Conservation (phyloP, 2,888 invertebrate species). For the Lamellibrachia satsuma region DNA sequence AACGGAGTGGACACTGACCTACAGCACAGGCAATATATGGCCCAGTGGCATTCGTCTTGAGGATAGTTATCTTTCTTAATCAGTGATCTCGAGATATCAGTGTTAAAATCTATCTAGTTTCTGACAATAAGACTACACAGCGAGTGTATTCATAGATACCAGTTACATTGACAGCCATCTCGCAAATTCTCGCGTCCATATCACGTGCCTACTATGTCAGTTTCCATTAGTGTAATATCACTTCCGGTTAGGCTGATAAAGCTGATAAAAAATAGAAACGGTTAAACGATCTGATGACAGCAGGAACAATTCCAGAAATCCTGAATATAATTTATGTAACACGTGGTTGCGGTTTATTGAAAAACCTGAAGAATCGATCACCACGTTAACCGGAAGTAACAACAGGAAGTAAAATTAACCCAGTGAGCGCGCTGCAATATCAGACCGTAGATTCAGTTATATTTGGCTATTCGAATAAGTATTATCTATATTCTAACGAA, state of each 20-base stretch:
- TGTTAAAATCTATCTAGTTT: background rate
- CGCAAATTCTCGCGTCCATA: background rate
- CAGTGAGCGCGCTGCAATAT: background rate
- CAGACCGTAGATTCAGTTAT: background rate
- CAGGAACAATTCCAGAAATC: background rate
- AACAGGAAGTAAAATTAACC: background rate
- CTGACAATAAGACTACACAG: background rate
- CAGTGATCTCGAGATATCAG: background rate
- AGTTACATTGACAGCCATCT: background rate
- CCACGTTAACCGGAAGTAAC: background rate
- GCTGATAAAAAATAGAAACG: background rate
- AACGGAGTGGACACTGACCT: background rate
- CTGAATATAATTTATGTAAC: background rate
- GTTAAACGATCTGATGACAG: background rate
- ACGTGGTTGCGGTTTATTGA: background rate
- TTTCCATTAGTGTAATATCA: background rate
- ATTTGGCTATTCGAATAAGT: background rate
- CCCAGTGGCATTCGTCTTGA: background rate
- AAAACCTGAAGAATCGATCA: background rate
- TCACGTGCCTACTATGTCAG: background rate
- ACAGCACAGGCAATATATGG: background rate
- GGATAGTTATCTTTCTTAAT: background rate
- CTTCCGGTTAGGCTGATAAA: background rate
- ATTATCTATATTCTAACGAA: background rate
- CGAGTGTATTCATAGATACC: background rate